These are phyloP conservation scores for Drosophila mauritiana DNA, from an alignment of 1,140 invertebrate genomes.

Conservation along the genomic window DNA sequence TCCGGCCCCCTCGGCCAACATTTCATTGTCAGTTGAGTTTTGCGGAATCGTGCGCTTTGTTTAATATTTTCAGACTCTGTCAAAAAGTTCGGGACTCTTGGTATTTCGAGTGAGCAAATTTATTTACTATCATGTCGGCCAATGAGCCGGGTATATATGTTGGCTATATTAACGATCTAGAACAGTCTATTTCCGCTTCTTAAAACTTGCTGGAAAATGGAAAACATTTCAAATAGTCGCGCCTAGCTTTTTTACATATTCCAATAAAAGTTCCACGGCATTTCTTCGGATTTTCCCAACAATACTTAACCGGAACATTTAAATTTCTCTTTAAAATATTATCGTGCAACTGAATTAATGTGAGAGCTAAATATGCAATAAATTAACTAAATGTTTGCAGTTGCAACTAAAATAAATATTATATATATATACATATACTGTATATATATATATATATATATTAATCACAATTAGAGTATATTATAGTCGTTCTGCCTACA, in stretches of 20 bases:
- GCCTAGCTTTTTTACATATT: background rate
- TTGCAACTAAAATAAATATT: no score
- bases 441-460: no score
- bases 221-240: no score
- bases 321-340: no score
- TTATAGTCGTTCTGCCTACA: background rate
- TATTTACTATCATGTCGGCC: constrained; percentile 58
- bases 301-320: background rate
- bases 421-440: no score
- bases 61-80: constrained; percentile 70
- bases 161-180: background rate
- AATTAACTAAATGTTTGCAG: no score
- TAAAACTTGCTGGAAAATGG: no score
- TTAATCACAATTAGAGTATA: constrained; percentile 19
- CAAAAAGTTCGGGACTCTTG: constrained; percentile 45
- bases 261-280: background rate
- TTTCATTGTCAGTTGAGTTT: constrained; percentile 65
- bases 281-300: background rate
- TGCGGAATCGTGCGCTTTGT: constrained; percentile 49
- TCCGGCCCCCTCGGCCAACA: constrained; percentile 31
- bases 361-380: no score
- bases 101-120: constrained; percentile 43
- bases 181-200: background rate
- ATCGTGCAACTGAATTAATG: no score
- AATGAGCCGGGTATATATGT: constrained; percentile 1